Evolutionary conservation across 2,113 vertebrate species (phyloP).

Genomic region (Natator depressus): DNA sequence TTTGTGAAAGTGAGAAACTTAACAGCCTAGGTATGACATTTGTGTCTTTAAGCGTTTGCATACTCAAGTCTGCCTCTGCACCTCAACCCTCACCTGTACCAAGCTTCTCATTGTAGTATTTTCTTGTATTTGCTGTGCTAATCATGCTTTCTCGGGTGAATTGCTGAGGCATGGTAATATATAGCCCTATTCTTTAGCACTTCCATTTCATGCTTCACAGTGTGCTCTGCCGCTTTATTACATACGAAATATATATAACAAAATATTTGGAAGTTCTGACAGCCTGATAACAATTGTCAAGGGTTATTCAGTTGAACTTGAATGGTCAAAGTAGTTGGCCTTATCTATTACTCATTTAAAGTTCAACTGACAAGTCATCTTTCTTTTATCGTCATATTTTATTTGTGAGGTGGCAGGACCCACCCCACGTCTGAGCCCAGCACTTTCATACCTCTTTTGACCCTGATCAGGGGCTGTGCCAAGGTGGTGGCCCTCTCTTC

Average conservation of each 20-base stretch:
- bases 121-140: neutral
- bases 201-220: neutral
- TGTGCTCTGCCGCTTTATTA: neutral
- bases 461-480: neutral
- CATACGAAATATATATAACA: neutral
- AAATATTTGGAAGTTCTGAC: neutral
- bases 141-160: neutral
- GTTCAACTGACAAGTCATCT: neutral
- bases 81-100: neutral
- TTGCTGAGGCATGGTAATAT: neutral
- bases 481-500: neutral
- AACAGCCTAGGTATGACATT: neutral
- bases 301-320: neutral
- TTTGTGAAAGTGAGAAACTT: neutral
- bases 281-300: neutral
- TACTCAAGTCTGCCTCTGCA: neutral
- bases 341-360: neutral
- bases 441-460: neutral
- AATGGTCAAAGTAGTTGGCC: neutral
- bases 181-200: neutral
- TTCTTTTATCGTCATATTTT: neutral
- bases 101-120: neutral
- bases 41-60: slow-evolving; percentile 6
- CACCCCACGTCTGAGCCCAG: accelerated
- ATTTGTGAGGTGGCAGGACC: neutral